Conservation (phyloP, 2,888 invertebrate genomes). For the Digitonthophagus gazella region DNA sequence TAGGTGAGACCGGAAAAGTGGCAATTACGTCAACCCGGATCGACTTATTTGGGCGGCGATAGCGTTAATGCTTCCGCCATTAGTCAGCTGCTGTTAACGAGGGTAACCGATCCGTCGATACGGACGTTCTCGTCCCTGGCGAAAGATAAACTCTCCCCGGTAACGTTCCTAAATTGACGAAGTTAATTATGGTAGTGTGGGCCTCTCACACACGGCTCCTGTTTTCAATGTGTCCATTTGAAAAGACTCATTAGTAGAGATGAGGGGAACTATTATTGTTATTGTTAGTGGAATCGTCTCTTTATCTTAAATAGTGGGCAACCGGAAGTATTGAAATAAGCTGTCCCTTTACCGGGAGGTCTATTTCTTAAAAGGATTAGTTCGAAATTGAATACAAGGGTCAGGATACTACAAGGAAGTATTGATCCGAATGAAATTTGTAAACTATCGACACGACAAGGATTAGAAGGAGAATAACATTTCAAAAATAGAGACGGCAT, state of each 20-base stretch:
- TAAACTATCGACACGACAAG: slow-evolving; percentile 11
- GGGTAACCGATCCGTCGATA: slow-evolving; percentile 50
- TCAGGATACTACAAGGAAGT: slow-evolving; percentile 1
- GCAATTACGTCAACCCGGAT: slow-evolving; percentile 46
- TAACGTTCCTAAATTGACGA: slow-evolving; percentile 21
- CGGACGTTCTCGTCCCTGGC: slow-evolving; percentile 23
- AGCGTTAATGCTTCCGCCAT: slow-evolving; percentile 52
- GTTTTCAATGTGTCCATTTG: too few species aligned
- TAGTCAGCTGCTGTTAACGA: slow-evolving; percentile 53
- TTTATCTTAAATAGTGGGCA: too few species aligned
- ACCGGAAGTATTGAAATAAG: background rate
- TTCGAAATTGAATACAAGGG: background rate
- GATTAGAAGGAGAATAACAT: slow-evolving; percentile 9
- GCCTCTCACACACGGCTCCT: too few species aligned
- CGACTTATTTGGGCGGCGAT: slow-evolving; percentile 51
- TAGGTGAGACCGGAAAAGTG: slow-evolving; percentile 43
- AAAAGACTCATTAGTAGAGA: background rate
- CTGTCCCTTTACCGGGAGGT: background rate
- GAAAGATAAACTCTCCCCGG: slow-evolving; percentile 21
- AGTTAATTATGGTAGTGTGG: slow-evolving; percentile 19
- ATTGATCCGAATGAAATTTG: slow-evolving; percentile 10
- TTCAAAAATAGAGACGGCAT: slow-evolving; percentile 12
- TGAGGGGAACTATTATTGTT: background rate
- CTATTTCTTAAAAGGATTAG: background rate
- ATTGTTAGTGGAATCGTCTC: too few species aligned